Percentiles rank a stretch among this genome's conserved stretches.
Conservation (phyloP, 2,888 invertebrate genomes). For the Clostera curtula region DNA sequence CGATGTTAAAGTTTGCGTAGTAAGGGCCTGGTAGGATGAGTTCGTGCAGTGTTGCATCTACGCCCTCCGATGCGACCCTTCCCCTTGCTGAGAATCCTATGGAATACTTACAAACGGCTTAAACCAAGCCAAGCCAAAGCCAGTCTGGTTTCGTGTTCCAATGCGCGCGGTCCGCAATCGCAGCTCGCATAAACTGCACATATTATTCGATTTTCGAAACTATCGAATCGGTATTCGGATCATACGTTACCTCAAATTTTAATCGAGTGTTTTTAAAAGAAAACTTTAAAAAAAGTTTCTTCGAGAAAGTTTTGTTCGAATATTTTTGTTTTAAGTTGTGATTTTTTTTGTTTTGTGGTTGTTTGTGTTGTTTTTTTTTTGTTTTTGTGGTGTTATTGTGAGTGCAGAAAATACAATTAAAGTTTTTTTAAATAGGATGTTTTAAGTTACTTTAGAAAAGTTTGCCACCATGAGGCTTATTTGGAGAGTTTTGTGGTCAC, state of each 20-base stretch:
- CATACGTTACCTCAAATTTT: slow-evolving; percentile 30
- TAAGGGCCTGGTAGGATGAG: slow-evolving; percentile 61
- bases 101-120: slow-evolving; percentile 69
- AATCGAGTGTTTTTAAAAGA: slow-evolving; percentile 19
- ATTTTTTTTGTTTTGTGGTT: slow-evolving; percentile 50
- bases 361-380: slow-evolving; percentile 43
- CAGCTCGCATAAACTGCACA: slow-evolving; percentile 36
- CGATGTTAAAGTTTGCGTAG: slow-evolving; percentile 35
- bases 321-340: slow-evolving; percentile 41
- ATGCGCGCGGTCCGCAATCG: slow-evolving; percentile 61
- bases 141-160: slow-evolving; percentile 71
- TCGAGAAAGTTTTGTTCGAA: slow-evolving; percentile 35
- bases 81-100: slow-evolving; percentile 70
- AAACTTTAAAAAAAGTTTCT: slow-evolving; percentile 49
- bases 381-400: slow-evolving; percentile 38
- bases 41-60: slow-evolving; percentile 66
- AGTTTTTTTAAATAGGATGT: slow-evolving; percentile 31
- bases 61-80: slow-evolving; percentile 70
- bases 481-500: slow-evolving; percentile 55
- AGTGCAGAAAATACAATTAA: slow-evolving; percentile 34
- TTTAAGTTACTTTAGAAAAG: slow-evolving; percentile 31
- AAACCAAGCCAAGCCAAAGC: slow-evolving; percentile 66
- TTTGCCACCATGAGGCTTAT: slow-evolving; percentile 56
- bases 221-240: slow-evolving; percentile 26
- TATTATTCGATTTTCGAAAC: slow-evolving; percentile 50